Percentiles rank a stretch among this genome's conserved stretches.
Evolutionary conservation across 2,888 invertebrate species (phyloP).

Genomic region (Abscondita cerata): DNA sequence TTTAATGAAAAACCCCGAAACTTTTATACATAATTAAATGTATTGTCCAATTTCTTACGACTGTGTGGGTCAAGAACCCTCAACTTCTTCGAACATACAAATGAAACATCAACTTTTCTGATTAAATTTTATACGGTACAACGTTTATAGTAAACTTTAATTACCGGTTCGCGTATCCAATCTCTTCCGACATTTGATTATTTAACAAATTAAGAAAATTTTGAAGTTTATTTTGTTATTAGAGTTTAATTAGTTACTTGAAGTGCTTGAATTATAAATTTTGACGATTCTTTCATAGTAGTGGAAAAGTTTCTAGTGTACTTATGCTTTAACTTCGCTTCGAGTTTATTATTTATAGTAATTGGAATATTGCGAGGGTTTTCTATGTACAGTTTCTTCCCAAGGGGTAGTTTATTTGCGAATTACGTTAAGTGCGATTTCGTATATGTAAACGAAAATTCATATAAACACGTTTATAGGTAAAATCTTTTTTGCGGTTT

Average conservation of each 20-base stretch:
- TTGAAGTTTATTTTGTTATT: slow-evolving; percentile 14
- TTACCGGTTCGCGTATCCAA: slow-evolving; percentile 8
- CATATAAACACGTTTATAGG: slow-evolving; percentile 14
- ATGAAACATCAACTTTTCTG: slow-evolving; percentile 16
- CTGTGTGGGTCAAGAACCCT: slow-evolving; percentile 16
- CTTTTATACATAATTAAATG: slow-evolving; percentile 14
- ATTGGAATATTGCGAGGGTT: slow-evolving; percentile 24
- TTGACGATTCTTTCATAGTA: slow-evolving; percentile 22
- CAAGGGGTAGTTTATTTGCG: slow-evolving; percentile 52
- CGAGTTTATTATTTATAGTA: slow-evolving; percentile 31
- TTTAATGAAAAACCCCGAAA: too few relatives aligned
- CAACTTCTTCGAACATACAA: slow-evolving; percentile 18
- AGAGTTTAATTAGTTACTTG: slow-evolving; percentile 25
- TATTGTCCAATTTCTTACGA: slow-evolving; percentile 16
- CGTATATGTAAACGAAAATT: slow-evolving; percentile 54
- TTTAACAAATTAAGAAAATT: slow-evolving; percentile 25
- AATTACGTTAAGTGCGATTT: slow-evolving; percentile 53
- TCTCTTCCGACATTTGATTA: slow-evolving; percentile 10
- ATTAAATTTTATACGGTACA: slow-evolving; percentile 19
- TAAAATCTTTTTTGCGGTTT: slow-evolving; percentile 23
- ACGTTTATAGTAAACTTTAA: slow-evolving; percentile 20
- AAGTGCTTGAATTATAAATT: slow-evolving; percentile 24
- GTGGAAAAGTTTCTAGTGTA: slow-evolving; percentile 25
- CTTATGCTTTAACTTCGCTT: slow-evolving; percentile 23
- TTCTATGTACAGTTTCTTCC: slow-evolving; percentile 31